A percentile compares a stretch with the other conserved stretches of the same genome.
Evolutionary conservation across 2,797 vertebrate genomes (phyloP).

Genomic region (Peromyscus attwateri): DNA sequence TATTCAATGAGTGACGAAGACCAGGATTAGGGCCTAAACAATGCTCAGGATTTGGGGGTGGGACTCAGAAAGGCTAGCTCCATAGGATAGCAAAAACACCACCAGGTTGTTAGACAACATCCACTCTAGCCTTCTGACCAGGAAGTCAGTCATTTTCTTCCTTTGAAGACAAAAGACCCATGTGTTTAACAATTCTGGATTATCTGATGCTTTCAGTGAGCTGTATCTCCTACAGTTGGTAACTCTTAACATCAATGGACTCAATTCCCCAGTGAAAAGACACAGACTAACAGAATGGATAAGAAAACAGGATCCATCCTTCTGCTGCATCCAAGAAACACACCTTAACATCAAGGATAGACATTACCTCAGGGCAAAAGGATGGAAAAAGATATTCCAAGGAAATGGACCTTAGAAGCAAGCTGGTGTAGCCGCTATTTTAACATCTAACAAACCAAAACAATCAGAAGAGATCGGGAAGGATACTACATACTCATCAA

Average conservation of each 20-base stretch:
- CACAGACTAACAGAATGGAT: background rate
- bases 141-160: background rate
- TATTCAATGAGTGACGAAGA: background rate
- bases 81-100: background rate
- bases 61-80: background rate
- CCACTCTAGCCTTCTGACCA: background rate
- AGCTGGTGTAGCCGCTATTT: too few relatives aligned
- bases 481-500: background rate
- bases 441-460: background rate
- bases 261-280: background rate
- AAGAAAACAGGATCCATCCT: background rate
- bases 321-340: background rate
- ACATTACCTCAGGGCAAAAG: background rate
- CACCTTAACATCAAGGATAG: background rate
- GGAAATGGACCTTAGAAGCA: background rate
- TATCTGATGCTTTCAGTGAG: background rate
- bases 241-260: background rate
- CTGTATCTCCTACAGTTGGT: background rate
- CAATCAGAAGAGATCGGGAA: background rate
- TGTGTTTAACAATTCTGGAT: background rate
- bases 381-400: background rate
- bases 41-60: background rate
- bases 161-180: background rate
- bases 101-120: background rate
- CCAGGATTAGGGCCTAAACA: background rate